Base-by-base conservation (phyloP, 2,797 vertebrate species). In the Erpetoichthys calabaricus region DNA sequence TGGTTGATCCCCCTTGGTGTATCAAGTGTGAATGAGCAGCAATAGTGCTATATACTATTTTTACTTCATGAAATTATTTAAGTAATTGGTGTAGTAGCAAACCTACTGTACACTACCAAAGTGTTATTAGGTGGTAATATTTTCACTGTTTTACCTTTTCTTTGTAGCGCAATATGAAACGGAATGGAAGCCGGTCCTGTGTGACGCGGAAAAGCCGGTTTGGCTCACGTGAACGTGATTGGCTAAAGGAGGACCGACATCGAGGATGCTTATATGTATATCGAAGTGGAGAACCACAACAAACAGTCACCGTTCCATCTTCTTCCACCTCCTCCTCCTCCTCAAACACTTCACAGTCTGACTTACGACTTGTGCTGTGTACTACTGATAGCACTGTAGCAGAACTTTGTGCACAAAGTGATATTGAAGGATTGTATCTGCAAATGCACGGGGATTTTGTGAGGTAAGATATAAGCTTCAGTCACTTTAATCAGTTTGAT, bases 401-500 rank as follows among this genome's bases (percentile, higher is more conserved):
- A 6, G 91, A 98, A 74, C 86, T 98, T 55, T 91, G 91, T 9
- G 73, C 83, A 54, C 86, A 92, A 71, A 84, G 89, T 56, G 82
- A 83, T 1, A 80, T 75, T 63, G 77, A 86, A 47, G 81, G 75
- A 55, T 84, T 98, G 57, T 94, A 90, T 55, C 66, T 97, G 64
- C 93, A 98, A 64, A 83, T 97, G 61, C 91, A 98, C 0, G 94
- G 94, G 73, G 94, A 97, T 72, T 74, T 94, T 45, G 76, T 95
- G 80, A 93, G 92, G 94, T 97, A 79, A 71, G 78, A 4, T 42
- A 25, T 3, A 53, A 56, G 43, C 1, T 25, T 25, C 25, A 25
- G 25, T 25, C 25, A 25, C 25, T 25, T 25, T 25, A 25, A 25
- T 25, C 25, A 25, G 25, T 25, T 25, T 25, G 25, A 25, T 25